phyloP scores from a whole-genome alignment of 2,888 invertebrate species.

The Cepaea hortensis region DNA sequence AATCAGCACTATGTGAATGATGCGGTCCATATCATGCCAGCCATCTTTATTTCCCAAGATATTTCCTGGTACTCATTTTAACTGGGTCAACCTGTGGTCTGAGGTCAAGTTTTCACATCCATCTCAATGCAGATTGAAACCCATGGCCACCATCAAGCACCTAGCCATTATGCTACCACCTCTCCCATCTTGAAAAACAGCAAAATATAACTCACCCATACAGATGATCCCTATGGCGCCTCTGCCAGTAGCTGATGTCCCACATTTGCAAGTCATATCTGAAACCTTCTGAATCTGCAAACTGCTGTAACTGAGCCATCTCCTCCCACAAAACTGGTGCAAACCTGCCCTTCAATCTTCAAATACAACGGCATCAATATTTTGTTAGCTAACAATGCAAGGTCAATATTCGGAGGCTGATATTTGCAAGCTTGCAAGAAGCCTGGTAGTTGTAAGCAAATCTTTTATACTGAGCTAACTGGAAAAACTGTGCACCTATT shows the following conservation, averaged over 20 bases:
- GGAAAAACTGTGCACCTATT: no score
- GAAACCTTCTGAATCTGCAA: constrained; percentile 85
- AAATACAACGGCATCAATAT: neutral
- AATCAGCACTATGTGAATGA: no score
- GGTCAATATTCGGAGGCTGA: no score
- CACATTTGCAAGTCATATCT: constrained; percentile 83
- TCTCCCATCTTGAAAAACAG: constrained; percentile 8
- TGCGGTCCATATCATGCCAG: no score
- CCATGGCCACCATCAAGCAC: no score
- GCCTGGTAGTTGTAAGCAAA: neutral
- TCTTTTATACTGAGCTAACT: neutral
- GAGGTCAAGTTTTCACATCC: no score
- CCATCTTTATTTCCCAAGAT: no score
- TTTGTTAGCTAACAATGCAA: no score
- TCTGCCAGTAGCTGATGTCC: constrained; percentile 92
- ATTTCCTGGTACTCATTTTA: no score
- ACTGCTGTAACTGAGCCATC: constrained; percentile 80
- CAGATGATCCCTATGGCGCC: constrained; percentile 82
- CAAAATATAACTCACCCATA: constrained; percentile 78
- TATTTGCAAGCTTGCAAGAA: neutral
- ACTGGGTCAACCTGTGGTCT: no score
- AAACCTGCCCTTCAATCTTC: constrained; percentile 60
- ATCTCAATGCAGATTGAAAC: no score
- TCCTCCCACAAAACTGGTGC: constrained; percentile 81
- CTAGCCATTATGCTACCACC: neutral